Evolutionary conservation across 2,113 vertebrate genomes (phyloP).

Genomic region (Osmerus eperlanus): DNA sequence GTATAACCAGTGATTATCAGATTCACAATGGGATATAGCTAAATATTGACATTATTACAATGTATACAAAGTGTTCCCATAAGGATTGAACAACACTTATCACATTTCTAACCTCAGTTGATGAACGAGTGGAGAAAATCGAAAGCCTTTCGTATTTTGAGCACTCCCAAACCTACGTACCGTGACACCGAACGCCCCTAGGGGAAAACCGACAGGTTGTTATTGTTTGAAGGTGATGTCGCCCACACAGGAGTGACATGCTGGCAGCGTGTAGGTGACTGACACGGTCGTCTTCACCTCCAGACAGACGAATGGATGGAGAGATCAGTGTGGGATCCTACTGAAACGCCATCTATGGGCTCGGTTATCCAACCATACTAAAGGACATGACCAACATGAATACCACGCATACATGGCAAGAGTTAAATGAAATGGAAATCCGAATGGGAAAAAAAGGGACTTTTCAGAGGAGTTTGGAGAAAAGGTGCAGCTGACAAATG

Average conservation of each 20-base stretch:
- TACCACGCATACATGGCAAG: slow-evolving; percentile 9
- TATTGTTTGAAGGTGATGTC: too few relatives aligned
- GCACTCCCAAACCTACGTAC: slow-evolving; percentile 12
- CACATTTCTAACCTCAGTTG: slow-evolving; percentile 2
- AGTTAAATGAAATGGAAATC: slow-evolving; percentile 27
- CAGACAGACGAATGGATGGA: too few relatives aligned
- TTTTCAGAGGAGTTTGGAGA: slow-evolving; percentile 14
- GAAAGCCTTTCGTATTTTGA: not conserved
- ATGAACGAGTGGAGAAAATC: not conserved
- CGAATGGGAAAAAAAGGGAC: slow-evolving; percentile 20
- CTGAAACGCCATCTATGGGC: not conserved
- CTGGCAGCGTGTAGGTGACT: too few relatives aligned
- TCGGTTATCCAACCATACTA: not conserved
- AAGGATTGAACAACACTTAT: slow-evolving; percentile 15
- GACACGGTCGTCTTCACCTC: too few relatives aligned
- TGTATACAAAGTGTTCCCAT: slow-evolving; percentile 37
- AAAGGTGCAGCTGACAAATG: slow-evolving; percentile 45
- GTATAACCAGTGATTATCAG: slow-evolving; percentile 38
- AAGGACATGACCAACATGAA: not conserved
- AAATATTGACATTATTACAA: slow-evolving; percentile 49
- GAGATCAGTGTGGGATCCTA: too few relatives aligned
- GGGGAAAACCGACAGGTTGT: too few relatives aligned
- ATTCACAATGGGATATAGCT: slow-evolving; percentile 33
- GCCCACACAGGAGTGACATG: too few relatives aligned
- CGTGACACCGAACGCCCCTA: not conserved